These are phyloP conservation scores for Drosophila rufa DNA, from an alignment of 1,140 invertebrate genomes.

Conservation along the genomic window DNA sequence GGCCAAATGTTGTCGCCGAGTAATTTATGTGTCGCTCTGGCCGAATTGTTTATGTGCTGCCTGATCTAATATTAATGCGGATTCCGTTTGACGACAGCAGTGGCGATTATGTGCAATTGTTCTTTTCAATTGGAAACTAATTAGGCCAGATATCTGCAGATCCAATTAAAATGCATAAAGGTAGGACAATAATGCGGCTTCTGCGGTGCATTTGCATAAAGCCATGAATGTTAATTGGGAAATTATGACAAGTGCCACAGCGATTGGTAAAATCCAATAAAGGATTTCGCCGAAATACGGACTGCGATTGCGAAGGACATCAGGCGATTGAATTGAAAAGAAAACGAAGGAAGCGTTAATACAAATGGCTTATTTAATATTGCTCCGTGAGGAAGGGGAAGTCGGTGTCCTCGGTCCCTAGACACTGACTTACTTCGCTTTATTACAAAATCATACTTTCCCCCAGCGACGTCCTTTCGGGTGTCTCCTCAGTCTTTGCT, in stretches of 20 bases:
- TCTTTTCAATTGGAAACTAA: conserved; percentile 33
- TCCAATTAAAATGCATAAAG: conserved; percentile 19
- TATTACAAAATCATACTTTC: conserved; percentile 52
- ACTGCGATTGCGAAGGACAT: not conserved
- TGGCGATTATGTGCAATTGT: conserved; percentile 19
- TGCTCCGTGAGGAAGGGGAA: conserved; percentile 1
- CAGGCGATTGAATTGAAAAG: not conserved
- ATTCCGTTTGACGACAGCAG: conserved; percentile 26
- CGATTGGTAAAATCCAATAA: conserved; percentile 31
- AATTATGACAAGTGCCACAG: conserved; percentile 23
- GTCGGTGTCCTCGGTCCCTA: not conserved
- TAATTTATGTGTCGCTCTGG: conserved; percentile 17
- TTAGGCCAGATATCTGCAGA: conserved; percentile 19
- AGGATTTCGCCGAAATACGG: conserved; percentile 3
- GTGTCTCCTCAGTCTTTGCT: conserved; percentile 6
- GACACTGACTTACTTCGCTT: conserved; percentile 39
- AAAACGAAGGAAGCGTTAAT: conserved; percentile 22
- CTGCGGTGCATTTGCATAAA: conserved; percentile 3
- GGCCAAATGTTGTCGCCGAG: conserved; percentile 15
- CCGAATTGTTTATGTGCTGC: conserved; percentile 21
- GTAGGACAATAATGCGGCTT: conserved; percentile 10
- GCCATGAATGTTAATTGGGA: conserved; percentile 25
- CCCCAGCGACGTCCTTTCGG: conserved; percentile 10
- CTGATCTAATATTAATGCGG: conserved; percentile 38
- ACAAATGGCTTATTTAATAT: conserved; percentile 50